Evolutionary conservation across 53 echinoderm and acorn worm species (phyloP), one percentile per base, ranked within the genome.

Genomic region (Paracentrotus lividus): DNA sequence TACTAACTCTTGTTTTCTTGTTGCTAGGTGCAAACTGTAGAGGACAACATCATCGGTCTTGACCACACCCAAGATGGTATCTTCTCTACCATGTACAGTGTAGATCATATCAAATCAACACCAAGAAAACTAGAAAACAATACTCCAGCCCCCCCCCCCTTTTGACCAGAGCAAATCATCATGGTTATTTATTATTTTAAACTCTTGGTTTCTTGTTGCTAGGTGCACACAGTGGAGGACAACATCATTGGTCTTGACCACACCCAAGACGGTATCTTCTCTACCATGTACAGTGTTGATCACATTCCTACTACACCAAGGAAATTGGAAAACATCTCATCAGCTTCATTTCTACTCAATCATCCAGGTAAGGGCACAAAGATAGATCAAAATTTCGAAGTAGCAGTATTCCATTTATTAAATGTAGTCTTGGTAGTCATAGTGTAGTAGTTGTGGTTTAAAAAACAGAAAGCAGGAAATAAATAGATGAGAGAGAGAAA

Each of bases 221-320:
- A 85, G 85, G 85, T 51, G 36, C 52, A 85, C 47, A 88, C 55
- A 34, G 96, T 96, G 7, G 94, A 96, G 85, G 93, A 93, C 84
- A 93, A 93, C 42, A 93, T 96, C 10, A 64, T 88, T 3, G 68
- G 94, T 8, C 60, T 96, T 31, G 93, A 96, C 58, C 92, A 86
- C 69, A 87, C 94, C 56, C 88, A 92, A 59, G 89, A 90, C 21
- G 61, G 49, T 47, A 55, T 95, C 58, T 93, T 95, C 55, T 95
- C 95, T 47, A 93, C 95, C 18, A 93, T 93, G 68, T 95, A 93
- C 93, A 93, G 93, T 58, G 84, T 95, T 56, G 95, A 93, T 29
- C 93, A 95, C 93, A 78, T 92, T 24, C 92, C 92, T 13, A 67
- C 85, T 51, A 81, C 86, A 9, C 95, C 95, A 21, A 89, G 89